Conservation (phyloP, 2,797 vertebrate species). For the Eidolon dupreanum region DNA sequence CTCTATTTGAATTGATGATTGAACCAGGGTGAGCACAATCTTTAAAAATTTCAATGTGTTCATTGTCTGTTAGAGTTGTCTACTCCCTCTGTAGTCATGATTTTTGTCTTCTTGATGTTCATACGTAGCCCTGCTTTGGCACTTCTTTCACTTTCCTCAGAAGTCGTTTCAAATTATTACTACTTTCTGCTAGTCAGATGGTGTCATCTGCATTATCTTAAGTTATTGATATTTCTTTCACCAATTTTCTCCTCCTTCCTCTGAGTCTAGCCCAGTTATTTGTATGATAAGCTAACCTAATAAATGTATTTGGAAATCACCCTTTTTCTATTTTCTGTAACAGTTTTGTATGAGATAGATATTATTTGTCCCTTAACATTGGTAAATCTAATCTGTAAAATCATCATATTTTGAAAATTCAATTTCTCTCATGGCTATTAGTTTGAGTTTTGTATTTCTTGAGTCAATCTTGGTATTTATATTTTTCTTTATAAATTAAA, state of each 20-base stretch:
- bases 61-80: background rate
- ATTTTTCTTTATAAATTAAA: constrained; percentile 40
- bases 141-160: background rate
- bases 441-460: background rate
- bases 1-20: background rate
- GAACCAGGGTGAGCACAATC: background rate
- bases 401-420: constrained; percentile 51
- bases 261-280: background rate
- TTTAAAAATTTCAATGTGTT: background rate
- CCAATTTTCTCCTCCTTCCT: background rate
- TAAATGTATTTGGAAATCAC: background rate
- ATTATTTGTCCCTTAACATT: constrained; percentile 28
- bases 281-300: background rate
- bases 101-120: background rate
- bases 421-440: background rate
- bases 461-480: constrained; percentile 41
- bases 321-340: constrained; percentile 10
- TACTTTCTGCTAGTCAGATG: background rate
- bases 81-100: background rate
- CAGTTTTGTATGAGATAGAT: background rate
- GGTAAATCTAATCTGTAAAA: constrained; percentile 21
- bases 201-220: background rate
- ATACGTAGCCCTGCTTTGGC: background rate
- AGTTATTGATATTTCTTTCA: background rate
- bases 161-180: background rate